Evolutionary conservation across 2,113 vertebrate species (phyloP), one percentile per base, ranked within the genome.

Genomic region (Cavia aperea): DNA sequence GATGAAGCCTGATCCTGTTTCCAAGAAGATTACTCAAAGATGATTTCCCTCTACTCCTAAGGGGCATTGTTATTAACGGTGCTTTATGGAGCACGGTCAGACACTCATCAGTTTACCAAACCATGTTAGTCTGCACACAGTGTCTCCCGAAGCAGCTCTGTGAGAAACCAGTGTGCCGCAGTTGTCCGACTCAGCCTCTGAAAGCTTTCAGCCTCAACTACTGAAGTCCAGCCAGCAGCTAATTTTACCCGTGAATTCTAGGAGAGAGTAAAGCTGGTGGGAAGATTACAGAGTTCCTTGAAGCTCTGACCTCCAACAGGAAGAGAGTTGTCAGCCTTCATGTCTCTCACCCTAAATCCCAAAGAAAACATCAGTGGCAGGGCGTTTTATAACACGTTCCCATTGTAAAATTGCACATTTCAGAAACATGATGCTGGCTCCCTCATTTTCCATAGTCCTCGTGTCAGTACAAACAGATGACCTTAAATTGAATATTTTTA

Each of bases 241-340:
- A 98, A 98, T 98, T 98, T 98, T 98, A 98, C 98, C 97, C 97
- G 96, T 97, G 97, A 98, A 98, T 98, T 98, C 98, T 97, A 98
- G 98, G 98, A 98, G 97, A 97, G 97, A 98, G 97, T 95, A 96
- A 98, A 98, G 97, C 98, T 97, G 98, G 98, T 99, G 99, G 99
- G 99, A 99, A 99, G 98, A 98, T 98, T 99, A 98, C 98, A 98
- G 98, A 98, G 98, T 98, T 98, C 97, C 98, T 98, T 98, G 98
- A 98, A 98, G 98, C 97, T 97, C 98, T 99, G 99, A 99, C 98
- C 99, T 98, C 98, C 96, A 97, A 98, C 98, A 98, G 98, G 98
- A 99, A 98, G 97, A 98, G 98, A 97, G 98, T 98, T 98, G 98
- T 98, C 97, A 97, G 98, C 98, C 98, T 98, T 97, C 96, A 95